Percentiles rank a stretch among this genome's conserved stretches.
Conservation (phyloP, 2,113 vertebrate species). For the Hirundichthys speculiger region DNA sequence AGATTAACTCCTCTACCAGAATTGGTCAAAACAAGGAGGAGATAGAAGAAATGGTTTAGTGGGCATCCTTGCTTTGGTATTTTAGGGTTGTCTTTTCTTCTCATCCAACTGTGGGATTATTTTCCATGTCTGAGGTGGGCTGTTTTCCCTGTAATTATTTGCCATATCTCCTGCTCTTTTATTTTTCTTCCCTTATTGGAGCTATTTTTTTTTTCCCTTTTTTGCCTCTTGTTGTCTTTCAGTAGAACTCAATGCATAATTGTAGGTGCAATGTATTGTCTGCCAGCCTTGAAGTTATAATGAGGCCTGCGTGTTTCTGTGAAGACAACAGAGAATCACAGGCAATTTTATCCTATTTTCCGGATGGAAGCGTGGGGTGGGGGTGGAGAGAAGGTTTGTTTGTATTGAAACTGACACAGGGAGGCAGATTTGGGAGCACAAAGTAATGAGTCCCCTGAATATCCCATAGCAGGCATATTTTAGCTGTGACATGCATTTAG, state of each 20-base stretch:
- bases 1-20: conserved; percentile 40
- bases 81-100: conserved; percentile 42
- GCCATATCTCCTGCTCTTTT: conserved; percentile 55
- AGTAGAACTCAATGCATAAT: conserved; percentile 66
- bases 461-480: conserved; percentile 70
- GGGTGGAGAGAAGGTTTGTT: conserved; percentile 54
- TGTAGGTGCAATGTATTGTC: conserved; percentile 71
- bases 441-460: conserved; percentile 71
- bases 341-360: conserved; percentile 72
- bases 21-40: too few relatives aligned
- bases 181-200: conserved; percentile 39
- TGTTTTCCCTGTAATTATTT: conserved; percentile 73
- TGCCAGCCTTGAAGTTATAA: conserved; percentile 81
- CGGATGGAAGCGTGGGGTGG: conserved; percentile 31
- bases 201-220: background rate
- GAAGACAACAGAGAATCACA: conserved; percentile 69
- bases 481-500: conserved; percentile 71
- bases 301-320: conserved; percentile 74
- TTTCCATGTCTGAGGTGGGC: conserved; percentile 56
- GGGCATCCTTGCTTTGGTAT: too few relatives aligned
- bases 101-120: conserved; percentile 56
- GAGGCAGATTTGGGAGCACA: conserved; percentile 67
- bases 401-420: conserved; percentile 72
- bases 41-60: too few relatives aligned
- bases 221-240: conserved; percentile 52